phyloP scores from a whole-genome alignment of 1,140 invertebrate genomes.

The Panagrolaimus sp. region DNA sequence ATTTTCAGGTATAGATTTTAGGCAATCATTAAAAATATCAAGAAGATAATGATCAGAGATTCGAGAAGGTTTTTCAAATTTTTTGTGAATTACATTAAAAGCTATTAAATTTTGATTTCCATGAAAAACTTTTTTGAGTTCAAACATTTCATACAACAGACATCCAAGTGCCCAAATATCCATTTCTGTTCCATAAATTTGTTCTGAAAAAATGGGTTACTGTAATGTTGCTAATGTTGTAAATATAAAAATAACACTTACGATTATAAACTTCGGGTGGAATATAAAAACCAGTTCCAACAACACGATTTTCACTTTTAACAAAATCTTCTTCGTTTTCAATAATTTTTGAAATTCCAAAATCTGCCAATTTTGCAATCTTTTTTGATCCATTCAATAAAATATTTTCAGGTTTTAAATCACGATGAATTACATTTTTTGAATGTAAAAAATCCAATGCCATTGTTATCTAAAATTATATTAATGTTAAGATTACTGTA shows the following conservation, averaged over 20 bases:
- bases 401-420: conserved; percentile 33
- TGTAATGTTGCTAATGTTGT: neutral
- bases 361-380: conserved; percentile 28
- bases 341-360: conserved; percentile 15
- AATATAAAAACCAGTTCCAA: conserved; percentile 8
- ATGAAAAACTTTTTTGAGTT: conserved; percentile 6
- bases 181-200: no score
- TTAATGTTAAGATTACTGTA: neutral
- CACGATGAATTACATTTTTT: conserved; percentile 26
- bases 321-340: neutral
- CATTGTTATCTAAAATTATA: conserved; percentile 6
- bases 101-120: neutral
- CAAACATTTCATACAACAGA: conserved; percentile 17
- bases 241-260: neutral
- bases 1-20: neutral
- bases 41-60: neutral
- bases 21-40: neutral
- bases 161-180: conserved; percentile 19
- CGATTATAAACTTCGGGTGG: conserved; percentile 15
- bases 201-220: neutral
- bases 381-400: conserved; percentile 21
- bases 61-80: neutral
- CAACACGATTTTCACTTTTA: neutral
- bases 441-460: conserved; percentile 14
- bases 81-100: neutral